Evolutionary conservation across 2,888 invertebrate genomes (phyloP).

Genomic region (Melinopterus prodromus): DNA sequence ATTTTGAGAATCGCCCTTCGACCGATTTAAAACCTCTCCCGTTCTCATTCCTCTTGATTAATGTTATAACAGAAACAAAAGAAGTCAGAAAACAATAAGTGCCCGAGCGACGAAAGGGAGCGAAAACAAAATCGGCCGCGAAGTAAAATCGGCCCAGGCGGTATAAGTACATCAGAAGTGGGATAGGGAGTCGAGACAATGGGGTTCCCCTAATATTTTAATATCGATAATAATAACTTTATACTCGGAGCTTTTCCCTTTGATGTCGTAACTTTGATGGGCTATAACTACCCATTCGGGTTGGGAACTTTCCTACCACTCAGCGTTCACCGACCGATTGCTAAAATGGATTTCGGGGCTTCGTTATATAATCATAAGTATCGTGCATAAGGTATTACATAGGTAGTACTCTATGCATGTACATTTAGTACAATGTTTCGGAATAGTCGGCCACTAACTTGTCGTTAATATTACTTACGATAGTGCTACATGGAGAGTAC

Average conservation of each 20-base stretch:
- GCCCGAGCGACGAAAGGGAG: background rate
- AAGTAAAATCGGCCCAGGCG: background rate
- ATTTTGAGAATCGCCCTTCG: background rate
- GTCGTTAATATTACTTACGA: background rate
- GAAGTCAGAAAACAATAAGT: slow-evolving; percentile 17
- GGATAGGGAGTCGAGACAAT: background rate
- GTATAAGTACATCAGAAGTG: background rate
- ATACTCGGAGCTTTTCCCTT: background rate
- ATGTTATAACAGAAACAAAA: slow-evolving; percentile 15
- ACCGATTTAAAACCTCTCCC: background rate
- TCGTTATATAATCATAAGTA: background rate
- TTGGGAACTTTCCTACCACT: background rate
- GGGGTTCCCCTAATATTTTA: background rate
- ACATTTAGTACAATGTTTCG: too few species aligned
- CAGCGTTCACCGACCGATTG: background rate
- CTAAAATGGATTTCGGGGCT: background rate
- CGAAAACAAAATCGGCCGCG: background rate
- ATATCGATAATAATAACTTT: slow-evolving; percentile 4
- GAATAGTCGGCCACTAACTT: background rate
- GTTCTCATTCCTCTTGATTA: slow-evolving; percentile 8
- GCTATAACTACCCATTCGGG: background rate
- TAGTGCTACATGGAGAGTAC: background rate
- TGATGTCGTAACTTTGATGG: background rate
- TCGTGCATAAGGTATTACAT: background rate
- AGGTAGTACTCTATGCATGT: background rate